Conservation (phyloP, 2,797 vertebrate genomes). For the Gallinago nigripennis region DNA sequence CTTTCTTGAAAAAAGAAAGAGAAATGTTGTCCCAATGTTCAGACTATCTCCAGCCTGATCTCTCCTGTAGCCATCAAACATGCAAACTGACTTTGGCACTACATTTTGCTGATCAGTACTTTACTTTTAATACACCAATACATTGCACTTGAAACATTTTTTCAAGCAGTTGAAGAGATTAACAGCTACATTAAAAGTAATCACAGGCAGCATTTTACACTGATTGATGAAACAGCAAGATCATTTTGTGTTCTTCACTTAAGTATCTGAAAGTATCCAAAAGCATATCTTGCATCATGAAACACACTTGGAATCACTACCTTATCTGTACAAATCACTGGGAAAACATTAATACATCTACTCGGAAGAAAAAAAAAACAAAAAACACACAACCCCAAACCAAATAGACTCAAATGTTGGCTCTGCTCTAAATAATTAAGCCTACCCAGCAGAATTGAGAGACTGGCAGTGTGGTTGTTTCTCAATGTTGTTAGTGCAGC, state of each 20-base stretch:
- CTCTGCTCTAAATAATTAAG: slow-evolving; percentile 29
- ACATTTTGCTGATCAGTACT: not conserved
- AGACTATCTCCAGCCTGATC: not conserved
- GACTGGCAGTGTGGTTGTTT: slow-evolving; percentile 21
- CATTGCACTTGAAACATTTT: not conserved
- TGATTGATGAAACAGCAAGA: slow-evolving; percentile 14
- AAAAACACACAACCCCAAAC: not conserved
- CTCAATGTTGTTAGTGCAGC: not conserved
- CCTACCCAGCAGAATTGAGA: not conserved
- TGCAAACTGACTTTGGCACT: not conserved
- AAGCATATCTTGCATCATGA: not conserved
- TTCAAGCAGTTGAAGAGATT: not conserved
- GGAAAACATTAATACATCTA: not conserved
- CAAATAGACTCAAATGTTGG: not conserved
- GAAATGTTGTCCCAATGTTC: not conserved
- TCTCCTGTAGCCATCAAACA: not conserved
- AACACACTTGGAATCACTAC: not conserved
- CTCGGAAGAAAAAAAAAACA: not conserved
- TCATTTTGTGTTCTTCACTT: not conserved
- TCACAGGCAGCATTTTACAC: slow-evolving; percentile 16
- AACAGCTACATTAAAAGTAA: not conserved
- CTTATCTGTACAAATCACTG: not conserved
- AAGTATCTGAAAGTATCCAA: not conserved
- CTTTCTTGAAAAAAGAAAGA: not conserved
- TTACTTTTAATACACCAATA: not conserved